Base-by-base conservation (phyloP, 2,888 invertebrate species). In the Kryphioiulus occultus region DNA sequence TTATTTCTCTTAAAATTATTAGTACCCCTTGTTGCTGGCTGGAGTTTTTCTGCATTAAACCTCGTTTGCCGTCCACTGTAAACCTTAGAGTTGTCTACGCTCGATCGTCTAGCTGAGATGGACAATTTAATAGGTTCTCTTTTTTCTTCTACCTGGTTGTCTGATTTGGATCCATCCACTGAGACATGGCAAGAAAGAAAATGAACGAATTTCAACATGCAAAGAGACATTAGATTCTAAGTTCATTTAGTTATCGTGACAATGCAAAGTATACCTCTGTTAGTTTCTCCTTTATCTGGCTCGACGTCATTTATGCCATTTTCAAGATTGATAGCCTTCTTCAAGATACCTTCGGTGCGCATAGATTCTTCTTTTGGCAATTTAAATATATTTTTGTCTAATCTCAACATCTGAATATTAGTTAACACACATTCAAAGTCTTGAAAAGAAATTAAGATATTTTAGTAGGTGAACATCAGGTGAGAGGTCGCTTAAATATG, bases 391-490 rank as follows among this genome's bases (percentile, higher is more conserved):
- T 95, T 95, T 90, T 95, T 95, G 88, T 95, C 94, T 68, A 96
- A 93, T 90, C 95, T 95, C 82, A 94, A 93, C 92, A 97, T 92
- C 90, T 95, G 95, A 89, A 98, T 93, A 90, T 96, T 97, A 10
- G 97, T 97, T 90, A 96, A 93, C 91, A 97, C 96, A 92, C 96
- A 96, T 92, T 97, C 97, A 93, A 96, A 96, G 92, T 96, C 96
- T 95, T 92, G 42, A 78, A 83, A 84, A 44, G 82, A 59, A 84
- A 35, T 53, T 5, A 59, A 85, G 30, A n/a, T 84, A 9, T 30
- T 9, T 84, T 82, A 39, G 32, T 5, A n/a, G 32, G 3, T 22
- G 35, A 42, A 39, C 15, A 82, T 22, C n/a, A n/a, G n/a, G n/a
- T n/a, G n/a, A 35, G 35, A 7, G 7, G 35, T 35, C 35, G 2